phyloP scores from a whole-genome alignment of 2,113 vertebrate species.

The Xiphias gladius region DNA sequence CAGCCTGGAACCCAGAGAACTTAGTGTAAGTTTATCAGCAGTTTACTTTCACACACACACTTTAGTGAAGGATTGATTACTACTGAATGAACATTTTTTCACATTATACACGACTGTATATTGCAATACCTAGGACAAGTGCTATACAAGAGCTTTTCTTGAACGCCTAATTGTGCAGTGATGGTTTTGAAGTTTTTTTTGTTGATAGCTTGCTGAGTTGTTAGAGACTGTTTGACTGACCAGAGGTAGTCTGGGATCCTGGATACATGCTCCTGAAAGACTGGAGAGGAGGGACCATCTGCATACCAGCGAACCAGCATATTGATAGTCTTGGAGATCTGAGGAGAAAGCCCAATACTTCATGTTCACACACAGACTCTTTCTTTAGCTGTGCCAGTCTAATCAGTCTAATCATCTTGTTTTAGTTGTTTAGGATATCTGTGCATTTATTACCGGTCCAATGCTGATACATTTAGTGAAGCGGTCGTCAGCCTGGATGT shows the following conservation, averaged over 20 bases:
- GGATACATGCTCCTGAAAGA: constrained; percentile 91
- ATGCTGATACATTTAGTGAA: constrained; percentile 96
- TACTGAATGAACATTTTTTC: not conserved
- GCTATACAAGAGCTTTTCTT: not conserved
- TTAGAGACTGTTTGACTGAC: constrained; percentile 78
- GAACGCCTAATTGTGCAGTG: not conserved
- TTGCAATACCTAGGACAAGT: not conserved
- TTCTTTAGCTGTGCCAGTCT: not conserved
- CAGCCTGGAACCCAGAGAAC: constrained; percentile 85
- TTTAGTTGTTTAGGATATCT: not conserved
- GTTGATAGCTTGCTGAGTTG: not conserved
- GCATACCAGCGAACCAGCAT: constrained; percentile 94
- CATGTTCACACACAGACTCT: not conserved
- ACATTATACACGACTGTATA: not conserved
- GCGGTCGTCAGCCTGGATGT: constrained; percentile 92
- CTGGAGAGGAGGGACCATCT: constrained; percentile 88
- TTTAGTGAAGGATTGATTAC: not conserved
- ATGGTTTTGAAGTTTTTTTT: not conserved
- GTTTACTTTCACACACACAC: not conserved
- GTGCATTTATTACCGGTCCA: constrained; percentile 86
- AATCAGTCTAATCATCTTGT: not conserved
- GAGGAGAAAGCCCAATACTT: not conserved
- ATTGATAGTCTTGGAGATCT: constrained; percentile 98
- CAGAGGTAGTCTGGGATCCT: constrained; percentile 96
- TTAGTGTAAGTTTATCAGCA: not conserved